Conservation (phyloP, 2,797 vertebrate genomes). For the Premnoplex brunnescens region DNA sequence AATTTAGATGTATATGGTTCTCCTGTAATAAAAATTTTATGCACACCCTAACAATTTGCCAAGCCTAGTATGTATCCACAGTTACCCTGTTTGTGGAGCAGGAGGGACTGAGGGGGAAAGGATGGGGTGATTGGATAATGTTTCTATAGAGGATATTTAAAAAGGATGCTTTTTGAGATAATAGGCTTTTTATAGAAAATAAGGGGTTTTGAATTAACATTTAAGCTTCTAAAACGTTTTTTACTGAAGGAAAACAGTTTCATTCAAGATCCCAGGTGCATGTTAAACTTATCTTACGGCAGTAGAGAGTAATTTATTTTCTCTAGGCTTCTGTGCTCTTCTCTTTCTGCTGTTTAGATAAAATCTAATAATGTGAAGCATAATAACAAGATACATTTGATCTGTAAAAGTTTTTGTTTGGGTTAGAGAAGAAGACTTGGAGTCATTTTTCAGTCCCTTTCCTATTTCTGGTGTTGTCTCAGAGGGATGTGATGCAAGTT, state of each 20-base stretch:
- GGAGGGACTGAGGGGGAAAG: background rate
- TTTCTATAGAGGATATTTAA: background rate
- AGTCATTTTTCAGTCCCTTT: background rate
- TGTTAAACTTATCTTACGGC: background rate
- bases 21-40: background rate
- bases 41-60: background rate
- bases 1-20: background rate
- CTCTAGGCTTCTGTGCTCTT: background rate
- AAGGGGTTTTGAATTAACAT: background rate
- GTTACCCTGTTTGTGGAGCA: background rate
- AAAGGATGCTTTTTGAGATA: background rate
- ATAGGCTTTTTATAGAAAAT: constrained; percentile 7
- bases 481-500: background rate
- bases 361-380: background rate
- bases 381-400: background rate
- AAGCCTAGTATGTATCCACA: background rate
- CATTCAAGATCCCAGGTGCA: constrained; percentile 33
- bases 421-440: background rate
- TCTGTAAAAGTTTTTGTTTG: background rate
- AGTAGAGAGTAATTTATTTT: background rate
- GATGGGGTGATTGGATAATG: background rate
- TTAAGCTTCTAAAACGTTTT: background rate
- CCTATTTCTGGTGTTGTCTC: background rate
- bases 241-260: constrained; percentile 25
- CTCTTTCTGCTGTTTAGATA: background rate